Conservation (phyloP, 2,113 vertebrate genomes). For the Okapia johnstoni region DNA sequence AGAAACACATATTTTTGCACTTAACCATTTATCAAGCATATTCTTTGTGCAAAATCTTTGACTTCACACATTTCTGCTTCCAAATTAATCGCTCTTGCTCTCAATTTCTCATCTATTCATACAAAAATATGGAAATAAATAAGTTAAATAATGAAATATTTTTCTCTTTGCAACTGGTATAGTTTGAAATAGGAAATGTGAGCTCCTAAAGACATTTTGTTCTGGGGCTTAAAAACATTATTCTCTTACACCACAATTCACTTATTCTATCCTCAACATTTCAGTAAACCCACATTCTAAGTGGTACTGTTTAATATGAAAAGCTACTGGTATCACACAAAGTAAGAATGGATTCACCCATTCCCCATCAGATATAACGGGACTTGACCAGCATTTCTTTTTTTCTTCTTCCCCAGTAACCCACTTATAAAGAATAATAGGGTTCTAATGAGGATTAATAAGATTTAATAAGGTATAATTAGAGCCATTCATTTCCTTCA, state of each 20-base stretch:
- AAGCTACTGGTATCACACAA: background rate
- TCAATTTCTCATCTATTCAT: background rate
- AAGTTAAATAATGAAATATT: background rate
- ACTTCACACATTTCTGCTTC: background rate
- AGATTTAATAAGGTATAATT: slow-evolving; percentile 70
- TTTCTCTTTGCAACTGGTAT: background rate
- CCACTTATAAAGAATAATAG: slow-evolving; percentile 66
- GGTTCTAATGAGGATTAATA: slow-evolving; percentile 70
- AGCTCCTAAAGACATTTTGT: background rate
- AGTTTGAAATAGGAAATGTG: background rate
- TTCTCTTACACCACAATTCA: background rate
- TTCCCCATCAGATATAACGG: background rate
- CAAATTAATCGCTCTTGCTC: background rate
- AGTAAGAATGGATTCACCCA: background rate
- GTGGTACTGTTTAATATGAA: background rate
- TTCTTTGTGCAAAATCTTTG: background rate
- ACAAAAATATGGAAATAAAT: background rate
- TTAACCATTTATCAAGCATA: background rate
- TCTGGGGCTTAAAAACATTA: background rate
- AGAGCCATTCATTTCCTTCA: slow-evolving; percentile 60
- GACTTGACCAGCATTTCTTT: slow-evolving; percentile 39
- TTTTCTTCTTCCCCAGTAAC: background rate
- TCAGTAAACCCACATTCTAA: background rate
- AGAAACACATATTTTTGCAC: background rate
- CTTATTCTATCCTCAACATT: background rate